Evolutionary conservation across 2,888 invertebrate species (phyloP), one percentile per base, ranked within the genome.

Genomic region (Endotricha flammealis): DNA sequence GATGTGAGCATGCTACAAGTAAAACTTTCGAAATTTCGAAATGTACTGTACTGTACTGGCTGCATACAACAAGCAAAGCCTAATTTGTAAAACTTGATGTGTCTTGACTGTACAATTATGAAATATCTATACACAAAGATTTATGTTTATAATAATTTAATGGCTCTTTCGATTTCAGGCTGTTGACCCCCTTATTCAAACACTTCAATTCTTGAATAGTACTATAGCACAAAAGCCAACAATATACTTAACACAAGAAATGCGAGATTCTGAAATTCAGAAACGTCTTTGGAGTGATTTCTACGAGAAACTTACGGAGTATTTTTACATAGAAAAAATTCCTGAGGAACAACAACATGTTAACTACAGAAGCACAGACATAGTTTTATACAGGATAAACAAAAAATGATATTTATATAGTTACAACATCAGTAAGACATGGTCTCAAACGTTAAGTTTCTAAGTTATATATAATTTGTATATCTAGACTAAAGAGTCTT

Each of bases 211-310:
- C 39, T 57, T 83, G 36, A 78, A 64, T 39, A 67, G 67, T 28
- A 60, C 89, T 10, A 68, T 85, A 35, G 65, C 65, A 16, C 69
- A 74, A 31, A 78, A 87, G 32, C 89, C 90, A 7, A 80, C 81
- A 48, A 86, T 92, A 32, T 82, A 91, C 45, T 73, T 93, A 44
- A 89, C 90, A 40, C 92, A 92, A 78, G 93, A 93, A 73, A 68
- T 91, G 47, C 79, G 93, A 54, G 90, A 91, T 46, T 87, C 90
- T 7, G 90, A 90, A 23, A 78, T 88, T 38, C 76, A 80, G 43
- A 79, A 68, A 50, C 58, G 53, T 35, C 44, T 80, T 6, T 87
- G 85, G 86, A 58, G 58, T 35, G 52, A 50, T 16, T 87, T 87
- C 54, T 73, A 71, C 63, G 68, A 77, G 30, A 77, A 76, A 44